Conservation (phyloP, 2,797 vertebrate species). For the Chrysocyon brachyurus region DNA sequence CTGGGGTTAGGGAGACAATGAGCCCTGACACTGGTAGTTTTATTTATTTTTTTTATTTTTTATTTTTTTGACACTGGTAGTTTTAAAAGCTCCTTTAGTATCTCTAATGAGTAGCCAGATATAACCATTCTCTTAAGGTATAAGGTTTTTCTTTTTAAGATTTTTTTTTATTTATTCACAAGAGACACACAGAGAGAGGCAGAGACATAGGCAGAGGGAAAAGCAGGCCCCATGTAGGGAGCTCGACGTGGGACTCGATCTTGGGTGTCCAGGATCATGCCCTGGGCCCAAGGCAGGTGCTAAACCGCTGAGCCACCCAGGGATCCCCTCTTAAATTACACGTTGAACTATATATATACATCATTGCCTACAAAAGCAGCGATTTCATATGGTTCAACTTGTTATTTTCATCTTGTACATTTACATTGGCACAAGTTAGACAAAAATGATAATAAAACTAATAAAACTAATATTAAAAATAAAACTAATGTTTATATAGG, state of each 20-base stretch:
- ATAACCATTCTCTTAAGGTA: background rate
- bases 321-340: background rate
- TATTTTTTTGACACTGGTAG: background rate
- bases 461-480: no score
- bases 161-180: no score
- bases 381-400: background rate
- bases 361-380: background rate
- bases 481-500: background rate
- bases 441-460: background rate
- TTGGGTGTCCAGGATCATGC: no score
- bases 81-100: background rate
- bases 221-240: no score
- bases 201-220: no score
- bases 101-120: background rate
- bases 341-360: background rate
- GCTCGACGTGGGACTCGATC: no score
- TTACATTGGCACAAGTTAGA: background rate
- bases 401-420: background rate
- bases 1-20: fast-evolving
- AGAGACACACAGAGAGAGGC: no score
- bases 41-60: no score
- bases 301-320: no score
- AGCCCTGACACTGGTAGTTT: background rate
- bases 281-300: no score
- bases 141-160: no score